phyloP scores from a whole-genome alignment of 1,140 invertebrate genomes.

The Lethrus apterus region DNA sequence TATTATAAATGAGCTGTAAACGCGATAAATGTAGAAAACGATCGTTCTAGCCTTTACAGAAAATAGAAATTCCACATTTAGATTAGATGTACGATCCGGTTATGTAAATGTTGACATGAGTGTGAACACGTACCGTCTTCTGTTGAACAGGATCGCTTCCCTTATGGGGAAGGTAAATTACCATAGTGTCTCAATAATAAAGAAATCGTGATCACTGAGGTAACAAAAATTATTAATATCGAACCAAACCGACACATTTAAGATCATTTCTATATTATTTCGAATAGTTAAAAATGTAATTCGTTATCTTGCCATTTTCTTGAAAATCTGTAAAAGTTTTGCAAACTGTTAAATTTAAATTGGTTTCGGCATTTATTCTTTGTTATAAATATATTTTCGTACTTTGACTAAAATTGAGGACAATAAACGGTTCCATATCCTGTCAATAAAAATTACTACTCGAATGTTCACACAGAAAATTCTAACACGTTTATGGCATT shows the following conservation, averaged over 20 bases:
- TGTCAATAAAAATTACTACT: too few relatives aligned
- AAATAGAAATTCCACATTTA: too few relatives aligned
- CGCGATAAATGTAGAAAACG: not conserved
- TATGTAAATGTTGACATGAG: conserved; percentile 26
- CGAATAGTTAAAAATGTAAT: not conserved
- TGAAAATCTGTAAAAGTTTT: not conserved
- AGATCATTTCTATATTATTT: conserved; percentile 1
- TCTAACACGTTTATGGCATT: too few relatives aligned
- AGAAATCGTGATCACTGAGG: conserved; percentile 14
- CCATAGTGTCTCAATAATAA: conserved; percentile 26
- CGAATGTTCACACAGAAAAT: too few relatives aligned
- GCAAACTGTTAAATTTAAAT: not conserved
- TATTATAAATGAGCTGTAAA: conserved; percentile 7
- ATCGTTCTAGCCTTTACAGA: conserved; percentile 5
- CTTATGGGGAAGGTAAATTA: conserved; percentile 25
- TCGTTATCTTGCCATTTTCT: conserved; percentile 1
- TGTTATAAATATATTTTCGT: too few relatives aligned
- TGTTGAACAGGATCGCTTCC: conserved; percentile 27
- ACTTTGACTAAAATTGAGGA: too few relatives aligned
- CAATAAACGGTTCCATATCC: too few relatives aligned
- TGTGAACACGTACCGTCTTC: conserved; percentile 25
- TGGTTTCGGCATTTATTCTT: not conserved
- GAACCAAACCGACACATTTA: not conserved
- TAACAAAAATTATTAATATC: conserved; percentile 4
- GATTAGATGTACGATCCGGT: conserved; percentile 30